Conservation (phyloP, 2,888 invertebrate genomes). For the Cabera pusaria region DNA sequence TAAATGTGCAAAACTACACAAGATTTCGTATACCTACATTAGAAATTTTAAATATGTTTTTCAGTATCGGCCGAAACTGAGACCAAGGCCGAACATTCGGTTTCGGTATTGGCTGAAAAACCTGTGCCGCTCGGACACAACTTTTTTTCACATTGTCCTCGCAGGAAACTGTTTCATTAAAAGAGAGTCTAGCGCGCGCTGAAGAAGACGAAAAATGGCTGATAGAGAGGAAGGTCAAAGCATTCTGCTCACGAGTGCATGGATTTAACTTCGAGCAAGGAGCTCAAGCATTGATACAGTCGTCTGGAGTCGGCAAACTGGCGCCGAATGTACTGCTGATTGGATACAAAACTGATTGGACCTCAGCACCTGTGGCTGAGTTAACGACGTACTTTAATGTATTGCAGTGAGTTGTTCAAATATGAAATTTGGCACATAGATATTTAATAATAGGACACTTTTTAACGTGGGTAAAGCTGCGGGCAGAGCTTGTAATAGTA, state of each 20-base stretch:
- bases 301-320: slow-evolving; percentile 95
- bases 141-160: no score
- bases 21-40: no score
- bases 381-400: slow-evolving; percentile 96
- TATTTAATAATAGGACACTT: no score
- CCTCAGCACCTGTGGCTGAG: slow-evolving; percentile 87
- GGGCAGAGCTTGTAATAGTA: no score
- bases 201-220: slow-evolving; percentile 92
- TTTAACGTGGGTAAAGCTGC: no score
- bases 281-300: slow-evolving; percentile 92
- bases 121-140: no score
- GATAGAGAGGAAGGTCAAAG: slow-evolving; percentile 90
- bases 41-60: no score
- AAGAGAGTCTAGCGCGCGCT: slow-evolving; percentile 81
- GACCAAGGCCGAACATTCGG: no score
- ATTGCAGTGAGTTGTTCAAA: slow-evolving; percentile 96
- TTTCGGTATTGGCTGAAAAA: no score
- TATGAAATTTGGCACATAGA: no score
- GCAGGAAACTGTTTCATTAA: slow-evolving; percentile 86
- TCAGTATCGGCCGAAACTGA: no score
- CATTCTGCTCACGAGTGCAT: slow-evolving; percentile 93
- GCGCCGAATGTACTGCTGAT: slow-evolving; percentile 96
- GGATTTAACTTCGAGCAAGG: slow-evolving; percentile 90
- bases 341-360: slow-evolving; percentile 97
- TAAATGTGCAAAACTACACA: no score